These are phyloP conservation scores for Andrena minutula DNA, from an alignment of 2,888 invertebrate species.

Conservation along the genomic window DNA sequence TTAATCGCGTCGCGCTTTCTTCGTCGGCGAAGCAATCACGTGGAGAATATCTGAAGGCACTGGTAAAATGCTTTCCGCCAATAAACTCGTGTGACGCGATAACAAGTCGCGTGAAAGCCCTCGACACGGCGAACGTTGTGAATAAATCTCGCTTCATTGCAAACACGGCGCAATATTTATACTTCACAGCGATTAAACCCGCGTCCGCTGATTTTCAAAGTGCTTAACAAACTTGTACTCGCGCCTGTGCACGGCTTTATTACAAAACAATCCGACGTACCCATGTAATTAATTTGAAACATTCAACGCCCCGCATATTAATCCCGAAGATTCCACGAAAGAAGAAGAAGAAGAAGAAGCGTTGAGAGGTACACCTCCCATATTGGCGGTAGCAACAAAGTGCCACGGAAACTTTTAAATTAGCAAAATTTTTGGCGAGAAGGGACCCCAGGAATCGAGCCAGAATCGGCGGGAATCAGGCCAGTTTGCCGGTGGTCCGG, in stretches of 20 bases:
- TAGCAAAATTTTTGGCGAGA: slow-evolving; percentile 5
- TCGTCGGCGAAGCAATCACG: slow-evolving; percentile 40
- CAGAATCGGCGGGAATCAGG: background rate
- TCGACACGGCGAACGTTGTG: background rate
- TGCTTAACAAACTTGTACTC: too few relatives aligned
- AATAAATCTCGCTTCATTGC: slow-evolving; percentile 14
- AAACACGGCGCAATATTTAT: slow-evolving; percentile 6
- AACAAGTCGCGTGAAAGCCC: slow-evolving; percentile 9
- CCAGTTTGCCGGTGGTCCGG: background rate
- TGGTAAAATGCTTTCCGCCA: slow-evolving; percentile 41
- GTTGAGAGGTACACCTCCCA: background rate
- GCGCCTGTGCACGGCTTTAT: too few relatives aligned
- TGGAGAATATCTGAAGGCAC: slow-evolving; percentile 32
- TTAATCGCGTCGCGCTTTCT: slow-evolving; percentile 52
- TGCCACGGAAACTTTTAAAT: slow-evolving; percentile 17
- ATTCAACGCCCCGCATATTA: background rate
- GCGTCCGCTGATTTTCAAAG: background rate
- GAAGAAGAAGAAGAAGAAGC: too few relatives aligned
- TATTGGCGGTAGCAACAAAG: background rate
- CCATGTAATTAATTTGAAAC: background rate
- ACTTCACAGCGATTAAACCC: background rate
- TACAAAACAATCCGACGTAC: too few relatives aligned
- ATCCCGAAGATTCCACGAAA: slow-evolving; percentile 4
- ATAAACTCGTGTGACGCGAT: slow-evolving; percentile 26
- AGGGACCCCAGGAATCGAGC: background rate